phyloP scores from a whole-genome alignment of 1,140 invertebrate species.

The Babylonia areolata region DNA sequence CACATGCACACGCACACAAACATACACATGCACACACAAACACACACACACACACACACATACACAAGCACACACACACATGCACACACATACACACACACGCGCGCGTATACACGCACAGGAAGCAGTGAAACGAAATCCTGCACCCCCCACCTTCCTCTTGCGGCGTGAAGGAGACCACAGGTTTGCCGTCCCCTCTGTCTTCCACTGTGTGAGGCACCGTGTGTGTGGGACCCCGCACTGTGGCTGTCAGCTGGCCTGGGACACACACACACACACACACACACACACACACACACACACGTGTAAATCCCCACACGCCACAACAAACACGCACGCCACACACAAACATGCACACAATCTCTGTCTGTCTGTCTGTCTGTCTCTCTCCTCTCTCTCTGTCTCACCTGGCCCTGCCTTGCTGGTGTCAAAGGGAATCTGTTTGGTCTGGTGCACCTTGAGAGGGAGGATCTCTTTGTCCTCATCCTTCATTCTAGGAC shows the following conservation, averaged over 20 bases:
- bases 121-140: no score
- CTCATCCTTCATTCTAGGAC: constrained; percentile 72
- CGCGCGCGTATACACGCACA: not conserved
- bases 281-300: not conserved
- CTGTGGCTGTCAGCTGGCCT: constrained; percentile 17
- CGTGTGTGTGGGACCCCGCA: not conserved
- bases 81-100: not conserved
- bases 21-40: not conserved
- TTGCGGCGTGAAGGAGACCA: constrained; percentile 20
- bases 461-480: constrained; percentile 85
- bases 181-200: constrained; percentile 19
- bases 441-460: constrained; percentile 78
- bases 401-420: constrained; percentile 80
- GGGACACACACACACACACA: not conserved
- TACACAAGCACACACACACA: constrained; percentile 9
- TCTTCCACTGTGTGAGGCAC: constrained; percentile 2
- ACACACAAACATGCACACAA: not conserved
- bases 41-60: not conserved
- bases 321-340: not conserved
- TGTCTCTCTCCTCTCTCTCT: no score
- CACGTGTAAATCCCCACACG: not conserved
- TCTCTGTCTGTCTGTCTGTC: no score
- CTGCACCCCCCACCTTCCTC: constrained; percentile 19
- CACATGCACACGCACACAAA: not conserved
- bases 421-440: constrained; percentile 81